Percentiles rank a stretch among this genome's conserved stretches.
These are phyloP conservation scores for Megaceryle maxima DNA, from an alignment of 2,113 vertebrate genomes.

Conservation along the genomic window DNA sequence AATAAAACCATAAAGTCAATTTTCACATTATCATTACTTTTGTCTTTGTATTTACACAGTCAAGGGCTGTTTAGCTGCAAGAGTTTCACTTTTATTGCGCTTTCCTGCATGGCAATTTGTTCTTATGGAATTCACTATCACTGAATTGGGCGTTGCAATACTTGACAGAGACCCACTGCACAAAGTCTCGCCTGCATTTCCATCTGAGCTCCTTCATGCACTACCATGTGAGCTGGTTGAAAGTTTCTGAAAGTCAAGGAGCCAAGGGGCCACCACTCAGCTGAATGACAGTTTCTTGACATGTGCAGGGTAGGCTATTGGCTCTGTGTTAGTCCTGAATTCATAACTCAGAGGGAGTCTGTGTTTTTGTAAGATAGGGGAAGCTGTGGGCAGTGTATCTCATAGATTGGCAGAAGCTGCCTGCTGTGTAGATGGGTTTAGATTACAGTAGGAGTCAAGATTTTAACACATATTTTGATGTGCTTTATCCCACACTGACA, in stretches of 20 bases:
- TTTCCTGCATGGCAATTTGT: background rate
- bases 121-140: background rate
- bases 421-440: background rate
- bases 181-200: background rate
- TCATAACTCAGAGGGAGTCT: background rate
- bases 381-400: background rate
- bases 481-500: background rate
- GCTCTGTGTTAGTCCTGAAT: background rate
- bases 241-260: background rate
- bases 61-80: background rate
- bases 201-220: background rate
- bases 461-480: background rate
- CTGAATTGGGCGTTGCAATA: background rate
- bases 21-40: background rate
- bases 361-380: background rate
- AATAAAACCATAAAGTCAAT: background rate
- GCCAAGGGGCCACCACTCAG: background rate
- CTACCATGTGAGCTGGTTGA: background rate
- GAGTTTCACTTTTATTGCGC: background rate
- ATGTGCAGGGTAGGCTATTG: background rate
- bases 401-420: background rate
- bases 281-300: background rate
- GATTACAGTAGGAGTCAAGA: background rate
- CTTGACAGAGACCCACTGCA: fast-evolving
- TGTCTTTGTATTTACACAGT: background rate